phyloP scores from a whole-genome alignment of 2,888 invertebrate genomes.

The Cheilosia grossa region DNA sequence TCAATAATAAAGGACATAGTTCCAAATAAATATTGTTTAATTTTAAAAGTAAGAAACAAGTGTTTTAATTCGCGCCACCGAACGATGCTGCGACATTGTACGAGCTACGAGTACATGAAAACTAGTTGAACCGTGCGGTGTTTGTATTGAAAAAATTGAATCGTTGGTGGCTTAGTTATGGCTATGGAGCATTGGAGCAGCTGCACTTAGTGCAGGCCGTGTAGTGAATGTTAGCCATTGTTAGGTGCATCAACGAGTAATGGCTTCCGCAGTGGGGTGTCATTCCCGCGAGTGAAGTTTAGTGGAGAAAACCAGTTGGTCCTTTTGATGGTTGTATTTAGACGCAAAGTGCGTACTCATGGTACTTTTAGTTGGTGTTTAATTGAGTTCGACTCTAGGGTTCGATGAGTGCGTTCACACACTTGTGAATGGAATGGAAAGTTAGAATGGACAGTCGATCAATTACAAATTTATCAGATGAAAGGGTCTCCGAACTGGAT shows the following conservation, averaged over 20 bases:
- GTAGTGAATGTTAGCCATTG: conserved; percentile 44
- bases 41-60: too few species aligned
- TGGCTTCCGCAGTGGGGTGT: conserved; percentile 52
- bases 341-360: conserved; percentile 41
- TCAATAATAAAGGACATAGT: too few species aligned
- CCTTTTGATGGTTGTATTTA: conserved; percentile 26
- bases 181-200: conserved; percentile 62
- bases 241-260: conserved; percentile 28
- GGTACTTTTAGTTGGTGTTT: not conserved
- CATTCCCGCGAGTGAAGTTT: conserved; percentile 5
- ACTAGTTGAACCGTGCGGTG: conserved; percentile 34
- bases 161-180: conserved; percentile 13
- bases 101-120: conserved; percentile 16
- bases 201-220: conserved; percentile 4
- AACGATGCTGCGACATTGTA: conserved; percentile 15
- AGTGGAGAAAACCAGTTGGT: conserved; percentile 39
- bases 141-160: conserved; percentile 18
- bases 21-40: too few species aligned
- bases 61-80: too few species aligned
- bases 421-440: too few species aligned
- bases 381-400: not conserved
- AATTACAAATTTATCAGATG: too few species aligned
- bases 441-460: too few species aligned
- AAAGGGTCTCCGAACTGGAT: too few species aligned
- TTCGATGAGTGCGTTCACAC: not conserved